Percentiles rank a stretch among this genome's conserved stretches.
Evolutionary conservation across 2,888 invertebrate genomes (phyloP).

Genomic region (Drosophila tripunctata): DNA sequence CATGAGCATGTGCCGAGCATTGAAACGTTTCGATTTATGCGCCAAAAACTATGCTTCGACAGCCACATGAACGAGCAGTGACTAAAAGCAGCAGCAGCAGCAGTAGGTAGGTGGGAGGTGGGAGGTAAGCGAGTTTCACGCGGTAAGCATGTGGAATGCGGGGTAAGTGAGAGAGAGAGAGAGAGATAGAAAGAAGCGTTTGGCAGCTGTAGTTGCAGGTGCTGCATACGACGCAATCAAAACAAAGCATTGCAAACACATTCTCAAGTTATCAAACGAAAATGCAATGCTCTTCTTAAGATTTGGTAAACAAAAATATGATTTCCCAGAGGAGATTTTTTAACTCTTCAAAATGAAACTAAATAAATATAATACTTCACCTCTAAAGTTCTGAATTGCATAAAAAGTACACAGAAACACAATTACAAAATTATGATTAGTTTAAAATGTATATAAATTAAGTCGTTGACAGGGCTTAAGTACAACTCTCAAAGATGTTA

Average conservation of each 20-base stretch:
- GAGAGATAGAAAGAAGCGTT: not conserved
- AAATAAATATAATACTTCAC: too few species aligned
- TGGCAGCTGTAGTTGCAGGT: conserved; percentile 57
- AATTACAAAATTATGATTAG: too few species aligned
- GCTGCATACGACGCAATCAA: conserved; percentile 72
- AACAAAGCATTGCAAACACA: conserved; percentile 53
- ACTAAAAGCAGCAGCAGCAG: conserved; percentile 29
- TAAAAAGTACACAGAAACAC: too few species aligned
- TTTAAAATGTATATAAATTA: too few species aligned
- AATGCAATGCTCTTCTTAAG: conserved; percentile 41
- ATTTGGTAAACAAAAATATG: not conserved
- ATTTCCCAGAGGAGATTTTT: too few species aligned
- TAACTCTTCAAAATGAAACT: not conserved
- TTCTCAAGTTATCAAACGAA: conserved; percentile 12
- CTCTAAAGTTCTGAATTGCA: too few species aligned
- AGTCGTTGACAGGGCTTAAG: too few species aligned
- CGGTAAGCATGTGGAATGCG: too few species aligned
- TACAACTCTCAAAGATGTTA: too few species aligned
- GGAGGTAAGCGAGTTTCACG: too few species aligned
- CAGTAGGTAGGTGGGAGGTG: not conserved
- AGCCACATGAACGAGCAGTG: conserved; percentile 75
- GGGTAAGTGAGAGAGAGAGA: not conserved
- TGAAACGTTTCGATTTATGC: conserved; percentile 80
- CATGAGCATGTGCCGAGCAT: conserved; percentile 61
- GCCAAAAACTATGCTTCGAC: conserved; percentile 83